Percentiles rank a stretch among this genome's conserved stretches.
Conservation (phyloP, 2,113 vertebrate species). For the Notothenia coriiceps region DNA sequence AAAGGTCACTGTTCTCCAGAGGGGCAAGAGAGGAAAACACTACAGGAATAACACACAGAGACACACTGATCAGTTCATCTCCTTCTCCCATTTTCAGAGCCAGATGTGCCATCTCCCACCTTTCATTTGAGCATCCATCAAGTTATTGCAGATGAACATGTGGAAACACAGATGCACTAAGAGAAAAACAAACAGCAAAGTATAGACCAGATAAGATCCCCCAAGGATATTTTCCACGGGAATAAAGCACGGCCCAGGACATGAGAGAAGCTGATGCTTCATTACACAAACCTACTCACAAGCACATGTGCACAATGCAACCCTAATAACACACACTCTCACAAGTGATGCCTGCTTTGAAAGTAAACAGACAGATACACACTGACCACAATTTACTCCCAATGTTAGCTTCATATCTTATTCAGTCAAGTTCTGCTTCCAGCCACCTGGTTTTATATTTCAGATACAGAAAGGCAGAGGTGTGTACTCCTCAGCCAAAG, state of each 20-base stretch:
- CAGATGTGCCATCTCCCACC: slow-evolving; percentile 61
- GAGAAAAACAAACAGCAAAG: slow-evolving; percentile 29
- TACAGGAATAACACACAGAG: slow-evolving; percentile 23
- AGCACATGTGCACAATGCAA: background rate
- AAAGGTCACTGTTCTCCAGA: slow-evolving; percentile 69
- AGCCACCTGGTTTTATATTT: background rate
- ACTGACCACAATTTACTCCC: background rate
- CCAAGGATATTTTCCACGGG: slow-evolving; percentile 38
- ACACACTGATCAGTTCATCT: slow-evolving; percentile 16
- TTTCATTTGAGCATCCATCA: slow-evolving; percentile 44
- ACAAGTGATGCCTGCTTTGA: background rate
- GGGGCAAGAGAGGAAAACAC: slow-evolving; percentile 27
- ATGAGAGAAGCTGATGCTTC: slow-evolving; percentile 16
- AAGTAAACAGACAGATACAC: slow-evolving; percentile 1
- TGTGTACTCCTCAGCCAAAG: background rate
- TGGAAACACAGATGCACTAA: slow-evolving; percentile 38
- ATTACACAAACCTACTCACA: slow-evolving; percentile 29
- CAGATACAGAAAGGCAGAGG: background rate
- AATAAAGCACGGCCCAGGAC: slow-evolving; percentile 27
- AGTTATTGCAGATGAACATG: slow-evolving; percentile 50
- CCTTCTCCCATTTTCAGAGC: slow-evolving; percentile 49
- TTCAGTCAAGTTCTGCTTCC: background rate
- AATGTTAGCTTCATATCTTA: background rate
- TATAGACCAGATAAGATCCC: slow-evolving; percentile 39
- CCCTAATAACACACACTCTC: slow-evolving; percentile 2